phyloP scores from a whole-genome alignment of 2,797 vertebrate species.

The Labeo calbasu region DNA sequence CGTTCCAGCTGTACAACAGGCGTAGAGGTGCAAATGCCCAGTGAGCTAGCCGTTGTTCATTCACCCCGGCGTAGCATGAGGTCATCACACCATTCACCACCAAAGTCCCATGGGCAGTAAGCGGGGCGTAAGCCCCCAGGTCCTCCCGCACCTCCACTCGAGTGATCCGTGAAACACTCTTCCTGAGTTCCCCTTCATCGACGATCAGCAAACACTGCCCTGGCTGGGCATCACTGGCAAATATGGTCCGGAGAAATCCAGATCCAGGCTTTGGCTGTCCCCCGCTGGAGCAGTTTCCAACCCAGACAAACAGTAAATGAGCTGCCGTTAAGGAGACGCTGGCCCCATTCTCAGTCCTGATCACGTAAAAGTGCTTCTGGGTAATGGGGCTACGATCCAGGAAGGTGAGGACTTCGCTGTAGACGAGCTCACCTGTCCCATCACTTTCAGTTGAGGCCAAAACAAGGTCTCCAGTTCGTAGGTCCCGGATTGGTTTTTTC shows the following conservation, averaged over 20 bases:
- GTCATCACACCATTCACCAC: conserved; percentile 87
- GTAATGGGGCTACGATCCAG: conserved; percentile 82
- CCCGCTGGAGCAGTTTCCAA: conserved; percentile 81
- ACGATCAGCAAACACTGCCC: conserved; percentile 87
- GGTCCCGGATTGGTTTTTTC: conserved; percentile 76
- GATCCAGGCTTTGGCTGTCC: conserved; percentile 19
- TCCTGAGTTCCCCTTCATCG: conserved; percentile 61
- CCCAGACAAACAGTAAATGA: conserved; percentile 86
- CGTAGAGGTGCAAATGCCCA: conserved; percentile 88
- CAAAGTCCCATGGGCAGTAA: conserved; percentile 87
- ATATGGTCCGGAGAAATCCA: conserved; percentile 76
- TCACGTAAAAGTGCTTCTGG: conserved; percentile 81
- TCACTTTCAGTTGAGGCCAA: conserved; percentile 77
- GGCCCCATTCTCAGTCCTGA: conserved; percentile 80
- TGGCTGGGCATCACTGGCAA: conserved; percentile 80
- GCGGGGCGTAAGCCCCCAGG: conserved; percentile 84
- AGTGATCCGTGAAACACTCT: conserved; percentile 77
- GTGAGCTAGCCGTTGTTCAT: conserved; percentile 86
- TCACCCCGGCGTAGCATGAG: conserved; percentile 89
- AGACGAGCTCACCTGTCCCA: conserved; percentile 75
- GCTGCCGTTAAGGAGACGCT: conserved; percentile 85
- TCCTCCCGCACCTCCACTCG: conserved; percentile 69
- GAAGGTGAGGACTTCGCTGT: conserved; percentile 90
- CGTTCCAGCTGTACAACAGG: conserved; percentile 80
- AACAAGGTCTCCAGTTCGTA: conserved; percentile 85